Evolutionary conservation across 2,113 vertebrate genomes (phyloP).

Genomic region (Carollia perspicillata): DNA sequence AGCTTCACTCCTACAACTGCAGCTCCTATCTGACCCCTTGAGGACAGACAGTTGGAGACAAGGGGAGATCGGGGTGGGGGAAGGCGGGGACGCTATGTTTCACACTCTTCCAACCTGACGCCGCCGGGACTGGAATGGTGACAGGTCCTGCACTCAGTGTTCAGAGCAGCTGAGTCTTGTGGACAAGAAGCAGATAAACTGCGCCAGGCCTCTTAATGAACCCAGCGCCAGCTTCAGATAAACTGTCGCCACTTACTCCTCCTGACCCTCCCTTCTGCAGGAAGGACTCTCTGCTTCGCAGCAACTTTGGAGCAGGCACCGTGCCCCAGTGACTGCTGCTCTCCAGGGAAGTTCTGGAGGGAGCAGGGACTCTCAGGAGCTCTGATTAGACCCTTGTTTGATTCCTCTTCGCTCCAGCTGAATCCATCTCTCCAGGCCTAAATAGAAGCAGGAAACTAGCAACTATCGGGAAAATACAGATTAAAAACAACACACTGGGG

Average conservation of each 20-base stretch:
- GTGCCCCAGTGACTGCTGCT: neutral
- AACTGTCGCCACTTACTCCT: slow-evolving; percentile 82
- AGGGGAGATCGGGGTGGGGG: neutral
- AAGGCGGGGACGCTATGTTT: neutral
- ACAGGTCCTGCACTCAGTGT: slow-evolving; percentile 64
- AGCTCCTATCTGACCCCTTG: slow-evolving; percentile 65
- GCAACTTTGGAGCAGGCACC: neutral
- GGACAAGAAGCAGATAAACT: slow-evolving; percentile 81
- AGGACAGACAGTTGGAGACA: slow-evolving; percentile 59
- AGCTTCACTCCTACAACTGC: neutral
- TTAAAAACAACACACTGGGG: neutral
- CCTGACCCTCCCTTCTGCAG: slow-evolving; percentile 26
- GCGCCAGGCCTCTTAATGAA: slow-evolving; percentile 78
- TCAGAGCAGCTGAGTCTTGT: slow-evolving; percentile 70
- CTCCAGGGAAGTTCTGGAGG: neutral
- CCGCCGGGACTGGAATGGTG: slow-evolving; percentile 68
- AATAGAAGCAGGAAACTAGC: neutral
- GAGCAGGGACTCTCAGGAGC: neutral
- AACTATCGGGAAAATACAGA: neutral
- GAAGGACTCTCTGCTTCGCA: slow-evolving; percentile 15
- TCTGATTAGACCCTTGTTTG: neutral
- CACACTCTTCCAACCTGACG: slow-evolving; percentile 34
- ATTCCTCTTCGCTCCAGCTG: neutral
- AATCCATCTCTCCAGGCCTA: neutral
- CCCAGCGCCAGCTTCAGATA: slow-evolving; percentile 79